Evolutionary conservation across 2,797 vertebrate species (phyloP).

Genomic region (Xiphophorus birchmanni): DNA sequence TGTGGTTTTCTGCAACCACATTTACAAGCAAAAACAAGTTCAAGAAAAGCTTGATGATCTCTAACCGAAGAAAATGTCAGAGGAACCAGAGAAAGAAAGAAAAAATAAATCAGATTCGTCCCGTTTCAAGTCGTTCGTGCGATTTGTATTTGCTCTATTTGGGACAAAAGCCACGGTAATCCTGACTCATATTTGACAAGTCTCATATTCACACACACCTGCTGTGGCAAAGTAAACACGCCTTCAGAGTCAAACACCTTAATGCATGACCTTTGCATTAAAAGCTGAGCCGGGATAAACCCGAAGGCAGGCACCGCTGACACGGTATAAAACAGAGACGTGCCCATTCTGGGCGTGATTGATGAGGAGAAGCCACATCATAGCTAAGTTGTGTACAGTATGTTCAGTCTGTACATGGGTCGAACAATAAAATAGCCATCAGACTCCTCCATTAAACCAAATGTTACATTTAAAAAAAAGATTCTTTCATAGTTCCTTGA

Average conservation of each 20-base stretch:
- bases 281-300: slow-evolving; percentile 61
- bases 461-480: neutral
- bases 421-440: neutral
- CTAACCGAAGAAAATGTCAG: slow-evolving; percentile 59
- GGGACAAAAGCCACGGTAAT: slow-evolving; percentile 71
- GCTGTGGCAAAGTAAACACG: slow-evolving; percentile 74
- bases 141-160: slow-evolving; percentile 76
- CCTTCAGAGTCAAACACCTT: slow-evolving; percentile 69
- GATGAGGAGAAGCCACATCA: slow-evolving; percentile 51
- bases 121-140: slow-evolving; percentile 67
- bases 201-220: slow-evolving; percentile 80
- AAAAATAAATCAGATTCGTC: slow-evolving; percentile 41
- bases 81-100: slow-evolving; percentile 27
- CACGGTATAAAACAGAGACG: slow-evolving; percentile 47
- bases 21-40: slow-evolving; percentile 71
- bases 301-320: slow-evolving; percentile 52
- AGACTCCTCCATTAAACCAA: neutral
- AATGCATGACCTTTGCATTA: slow-evolving; percentile 75
- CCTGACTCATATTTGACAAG: slow-evolving; percentile 74
- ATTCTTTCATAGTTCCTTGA: neutral
- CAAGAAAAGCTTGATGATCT: slow-evolving; percentile 54
- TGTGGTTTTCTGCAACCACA: slow-evolving; percentile 55
- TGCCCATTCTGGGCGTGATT: slow-evolving; percentile 45
- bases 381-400: slow-evolving; percentile 18
- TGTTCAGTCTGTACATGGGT: slow-evolving; percentile 34